Percentiles rank a stretch among this genome's conserved stretches.
Evolutionary conservation across 2,113 vertebrate species (phyloP).

Genomic region (Anolis sagrei): DNA sequence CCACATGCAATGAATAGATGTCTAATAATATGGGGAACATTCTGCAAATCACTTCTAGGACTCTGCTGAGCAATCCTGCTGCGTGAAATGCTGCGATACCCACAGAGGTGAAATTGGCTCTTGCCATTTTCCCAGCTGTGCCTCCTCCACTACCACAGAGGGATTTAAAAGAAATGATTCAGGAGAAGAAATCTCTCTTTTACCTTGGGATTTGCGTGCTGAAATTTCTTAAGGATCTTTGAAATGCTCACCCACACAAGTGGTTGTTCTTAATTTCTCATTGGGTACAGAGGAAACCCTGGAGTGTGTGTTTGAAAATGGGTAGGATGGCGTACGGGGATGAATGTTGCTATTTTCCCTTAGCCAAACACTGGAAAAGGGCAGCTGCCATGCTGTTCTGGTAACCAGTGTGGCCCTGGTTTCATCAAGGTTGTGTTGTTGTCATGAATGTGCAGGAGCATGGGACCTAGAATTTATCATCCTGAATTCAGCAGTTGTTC

Average conservation of each 20-base stretch:
- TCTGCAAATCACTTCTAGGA: background rate
- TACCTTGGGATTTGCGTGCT: background rate
- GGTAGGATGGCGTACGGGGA: too few species aligned
- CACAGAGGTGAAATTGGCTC: conserved; percentile 12
- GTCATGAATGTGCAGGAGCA: too few species aligned
- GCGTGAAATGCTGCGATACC: conserved; percentile 11
- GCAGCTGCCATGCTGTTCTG: too few species aligned
- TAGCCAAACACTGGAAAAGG: too few species aligned
- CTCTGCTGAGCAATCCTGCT: background rate
- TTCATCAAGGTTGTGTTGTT: too few species aligned
- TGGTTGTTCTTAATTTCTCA: background rate
- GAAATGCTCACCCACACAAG: conserved; percentile 9
- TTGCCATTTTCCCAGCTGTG: background rate
- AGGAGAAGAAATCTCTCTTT: background rate
- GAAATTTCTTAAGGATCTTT: background rate
- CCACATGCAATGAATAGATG: conserved; percentile 12
- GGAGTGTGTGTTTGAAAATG: background rate
- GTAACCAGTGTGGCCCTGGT: too few species aligned
- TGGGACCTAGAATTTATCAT: too few species aligned
- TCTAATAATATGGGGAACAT: conserved; percentile 30
- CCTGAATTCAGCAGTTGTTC: too few species aligned
- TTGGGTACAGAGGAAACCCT: background rate
- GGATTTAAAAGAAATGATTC: background rate
- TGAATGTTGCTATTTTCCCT: background rate
- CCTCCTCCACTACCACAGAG: conserved; percentile 20